Evolutionary conservation across 2,113 vertebrate species (phyloP).

Genomic region (Lophochroa leadbeateri): DNA sequence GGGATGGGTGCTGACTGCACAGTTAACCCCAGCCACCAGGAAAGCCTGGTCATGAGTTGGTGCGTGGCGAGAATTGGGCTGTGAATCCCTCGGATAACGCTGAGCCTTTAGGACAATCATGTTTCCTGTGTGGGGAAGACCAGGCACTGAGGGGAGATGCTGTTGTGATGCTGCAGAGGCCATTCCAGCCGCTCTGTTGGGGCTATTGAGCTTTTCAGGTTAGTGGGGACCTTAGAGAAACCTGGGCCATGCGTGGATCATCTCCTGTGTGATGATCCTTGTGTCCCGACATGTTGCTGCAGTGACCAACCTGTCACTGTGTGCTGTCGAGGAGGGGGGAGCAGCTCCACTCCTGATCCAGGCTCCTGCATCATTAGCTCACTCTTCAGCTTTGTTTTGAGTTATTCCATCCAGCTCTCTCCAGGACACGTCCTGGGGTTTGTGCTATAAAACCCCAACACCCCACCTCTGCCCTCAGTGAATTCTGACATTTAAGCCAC

Average conservation of each 20-base stretch:
- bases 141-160: neutral
- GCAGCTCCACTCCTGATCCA: neutral
- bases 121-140: neutral
- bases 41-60: neutral
- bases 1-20: neutral
- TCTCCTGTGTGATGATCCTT: neutral
- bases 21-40: neutral
- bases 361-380: neutral
- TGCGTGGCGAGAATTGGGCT: neutral
- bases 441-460: neutral
- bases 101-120: neutral
- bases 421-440: neutral
- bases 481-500: neutral
- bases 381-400: neutral
- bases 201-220: neutral
- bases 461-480: neutral
- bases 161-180: neutral
- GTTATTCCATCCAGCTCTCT: neutral
- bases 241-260: neutral
- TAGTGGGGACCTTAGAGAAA: neutral
- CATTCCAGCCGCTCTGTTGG: fast-evolving
- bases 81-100: fast-evolving
- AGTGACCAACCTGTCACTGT: neutral
- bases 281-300: neutral
- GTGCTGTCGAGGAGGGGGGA: neutral